phyloP scores from a whole-genome alignment of 1,140 invertebrate species.

The Ostrea denselamellosa region DNA sequence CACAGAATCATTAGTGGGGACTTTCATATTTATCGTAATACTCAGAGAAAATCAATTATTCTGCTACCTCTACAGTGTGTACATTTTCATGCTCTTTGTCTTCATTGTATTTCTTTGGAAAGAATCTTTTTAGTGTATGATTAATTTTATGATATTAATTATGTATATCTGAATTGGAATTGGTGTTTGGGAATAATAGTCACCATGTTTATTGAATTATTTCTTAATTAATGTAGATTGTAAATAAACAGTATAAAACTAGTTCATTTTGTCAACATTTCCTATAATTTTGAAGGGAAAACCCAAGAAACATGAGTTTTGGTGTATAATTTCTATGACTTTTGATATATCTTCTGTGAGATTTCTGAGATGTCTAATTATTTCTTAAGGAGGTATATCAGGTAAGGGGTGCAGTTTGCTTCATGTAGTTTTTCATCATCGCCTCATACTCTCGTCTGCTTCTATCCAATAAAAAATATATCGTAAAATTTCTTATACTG shows the following conservation, averaged over 20 bases:
- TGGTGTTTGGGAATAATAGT: too few species aligned
- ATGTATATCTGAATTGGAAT: too few species aligned
- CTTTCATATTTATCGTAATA: too few species aligned
- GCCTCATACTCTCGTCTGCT: background rate
- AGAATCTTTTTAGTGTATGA: too few species aligned
- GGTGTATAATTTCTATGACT: background rate
- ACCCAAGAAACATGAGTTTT: background rate
- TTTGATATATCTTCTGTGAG: background rate
- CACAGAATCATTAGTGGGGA: too few species aligned
- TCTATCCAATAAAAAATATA: background rate
- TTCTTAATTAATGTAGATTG: too few species aligned
- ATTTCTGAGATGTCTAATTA: slow-evolving; percentile 20
- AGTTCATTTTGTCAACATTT: background rate
- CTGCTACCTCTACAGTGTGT: too few species aligned
- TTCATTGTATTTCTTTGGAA: too few species aligned
- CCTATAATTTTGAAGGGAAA: background rate
- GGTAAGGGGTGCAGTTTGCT: slow-evolving; percentile 38
- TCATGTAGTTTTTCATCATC: slow-evolving; percentile 26
- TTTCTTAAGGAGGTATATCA: slow-evolving; percentile 39
- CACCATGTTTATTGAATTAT: too few species aligned
- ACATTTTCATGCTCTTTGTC: too few species aligned
- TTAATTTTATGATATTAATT: too few species aligned
- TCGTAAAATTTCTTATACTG: background rate
- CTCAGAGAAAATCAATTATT: too few species aligned
- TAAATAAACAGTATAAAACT: background rate